Evolutionary conservation across 2,797 vertebrate species (phyloP).

Genomic region (Glyptemys insculpta): DNA sequence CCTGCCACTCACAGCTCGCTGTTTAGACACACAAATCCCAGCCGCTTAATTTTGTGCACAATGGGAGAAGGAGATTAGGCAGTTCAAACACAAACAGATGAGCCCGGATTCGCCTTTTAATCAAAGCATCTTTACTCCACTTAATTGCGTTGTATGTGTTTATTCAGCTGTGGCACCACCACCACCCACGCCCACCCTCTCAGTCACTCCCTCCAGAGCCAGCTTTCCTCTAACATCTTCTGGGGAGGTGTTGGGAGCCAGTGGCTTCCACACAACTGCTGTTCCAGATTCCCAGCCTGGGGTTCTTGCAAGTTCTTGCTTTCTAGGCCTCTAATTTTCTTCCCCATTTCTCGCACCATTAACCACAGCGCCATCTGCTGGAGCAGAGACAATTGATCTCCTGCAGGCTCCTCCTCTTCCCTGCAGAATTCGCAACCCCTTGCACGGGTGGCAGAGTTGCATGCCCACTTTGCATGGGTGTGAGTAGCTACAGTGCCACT

Average conservation of each 20-base stretch:
- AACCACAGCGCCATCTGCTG: background rate
- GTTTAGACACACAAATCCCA: slow-evolving; percentile 49
- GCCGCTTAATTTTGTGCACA: slow-evolving; percentile 40
- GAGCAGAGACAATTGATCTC: background rate
- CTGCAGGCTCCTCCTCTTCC: too few relatives aligned
- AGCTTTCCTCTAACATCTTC: slow-evolving; percentile 27
- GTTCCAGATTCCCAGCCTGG: background rate
- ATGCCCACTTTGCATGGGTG: background rate
- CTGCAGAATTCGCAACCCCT: background rate
- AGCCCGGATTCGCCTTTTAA: slow-evolving; percentile 46
- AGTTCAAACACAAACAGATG: slow-evolving; percentile 55
- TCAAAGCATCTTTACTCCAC: slow-evolving; percentile 45
- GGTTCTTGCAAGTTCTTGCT: background rate
- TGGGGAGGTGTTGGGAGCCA: background rate
- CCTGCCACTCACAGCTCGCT: slow-evolving; percentile 41
- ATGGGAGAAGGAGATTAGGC: slow-evolving; percentile 43
- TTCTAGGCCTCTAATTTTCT: background rate
- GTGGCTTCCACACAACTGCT: background rate
- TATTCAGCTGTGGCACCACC: slow-evolving; percentile 33
- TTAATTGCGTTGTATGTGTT: slow-evolving; percentile 45
- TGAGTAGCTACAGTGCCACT: background rate
- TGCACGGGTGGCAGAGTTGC: background rate
- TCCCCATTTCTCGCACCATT: background rate
- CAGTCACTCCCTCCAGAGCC: background rate
- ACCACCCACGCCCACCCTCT: background rate